Evolutionary conservation across 2,113 vertebrate genomes (phyloP).

Genomic region (Saimiri boliviensis): DNA sequence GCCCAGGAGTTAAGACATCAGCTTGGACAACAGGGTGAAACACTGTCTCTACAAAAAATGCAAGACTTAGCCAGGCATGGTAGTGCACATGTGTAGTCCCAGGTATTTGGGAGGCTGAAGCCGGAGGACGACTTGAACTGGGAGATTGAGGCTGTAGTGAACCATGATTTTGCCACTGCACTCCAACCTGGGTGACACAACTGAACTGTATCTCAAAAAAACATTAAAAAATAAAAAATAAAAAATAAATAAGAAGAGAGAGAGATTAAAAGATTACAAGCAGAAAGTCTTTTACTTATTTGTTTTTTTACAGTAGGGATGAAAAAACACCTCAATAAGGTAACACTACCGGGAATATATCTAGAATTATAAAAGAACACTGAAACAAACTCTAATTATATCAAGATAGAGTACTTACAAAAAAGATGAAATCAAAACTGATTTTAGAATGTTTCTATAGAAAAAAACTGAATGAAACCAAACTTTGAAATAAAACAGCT

Average conservation of each 20-base stretch:
- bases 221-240: too few relatives aligned
- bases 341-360: neutral
- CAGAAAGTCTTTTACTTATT: neutral
- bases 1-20: too few relatives aligned
- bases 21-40: too few relatives aligned
- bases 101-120: too few relatives aligned
- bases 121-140: too few relatives aligned
- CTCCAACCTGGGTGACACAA: too few relatives aligned
- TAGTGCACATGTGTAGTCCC: too few relatives aligned
- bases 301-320: neutral
- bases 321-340: neutral
- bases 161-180: too few relatives aligned
- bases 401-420: neutral
- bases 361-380: conserved; percentile 17
- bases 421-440: neutral
- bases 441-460: neutral
- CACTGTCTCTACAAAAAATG: too few relatives aligned
- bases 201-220: too few relatives aligned
- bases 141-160: too few relatives aligned
- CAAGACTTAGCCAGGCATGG: too few relatives aligned
- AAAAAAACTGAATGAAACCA: neutral
- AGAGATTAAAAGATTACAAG: neutral
- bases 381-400: conserved; percentile 3
- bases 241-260: neutral
- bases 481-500: conserved; percentile 45